These are phyloP conservation scores for Danionella dracula DNA, from an alignment of 2,797 vertebrate species.

Conservation along the genomic window DNA sequence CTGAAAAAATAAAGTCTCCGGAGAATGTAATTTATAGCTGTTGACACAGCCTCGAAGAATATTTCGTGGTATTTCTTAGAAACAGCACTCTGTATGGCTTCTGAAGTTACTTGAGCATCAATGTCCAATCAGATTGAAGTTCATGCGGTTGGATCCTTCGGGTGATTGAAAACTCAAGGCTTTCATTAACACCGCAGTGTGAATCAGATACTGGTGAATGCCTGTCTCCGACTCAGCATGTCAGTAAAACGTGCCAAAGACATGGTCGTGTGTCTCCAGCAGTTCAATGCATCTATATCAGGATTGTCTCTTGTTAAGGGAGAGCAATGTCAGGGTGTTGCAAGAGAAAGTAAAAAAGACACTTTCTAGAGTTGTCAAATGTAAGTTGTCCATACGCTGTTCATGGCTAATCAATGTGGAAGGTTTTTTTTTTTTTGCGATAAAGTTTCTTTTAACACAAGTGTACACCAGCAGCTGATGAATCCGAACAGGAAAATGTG, in stretches of 20 bases:
- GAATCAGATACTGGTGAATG: conserved; percentile 21
- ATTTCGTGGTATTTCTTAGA: neutral
- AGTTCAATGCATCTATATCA: neutral
- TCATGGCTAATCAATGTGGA: no score
- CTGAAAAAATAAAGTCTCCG: neutral
- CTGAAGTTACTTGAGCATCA: neutral
- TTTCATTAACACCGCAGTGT: conserved; percentile 61
- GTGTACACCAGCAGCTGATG: no score
- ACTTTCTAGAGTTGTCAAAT: no score
- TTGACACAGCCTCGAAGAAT: neutral
- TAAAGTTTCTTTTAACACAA: no score
- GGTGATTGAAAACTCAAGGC: conserved; percentile 35
- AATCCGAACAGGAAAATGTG: no score
- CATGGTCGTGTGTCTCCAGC: neutral
- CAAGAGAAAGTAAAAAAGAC: no score
- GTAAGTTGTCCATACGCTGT: no score
- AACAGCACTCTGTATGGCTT: neutral
- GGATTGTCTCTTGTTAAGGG: neutral
- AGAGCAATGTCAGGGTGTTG: neutral
- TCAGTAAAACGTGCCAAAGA: conserved; percentile 40
- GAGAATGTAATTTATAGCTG: neutral
- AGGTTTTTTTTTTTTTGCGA: no score
- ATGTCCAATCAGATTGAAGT: no score
- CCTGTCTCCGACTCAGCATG: conserved; percentile 24
- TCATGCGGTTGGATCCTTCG: neutral